These are phyloP conservation scores for Norana najaformis DNA, from an alignment of 2,888 invertebrate species.

Conservation along the genomic window DNA sequence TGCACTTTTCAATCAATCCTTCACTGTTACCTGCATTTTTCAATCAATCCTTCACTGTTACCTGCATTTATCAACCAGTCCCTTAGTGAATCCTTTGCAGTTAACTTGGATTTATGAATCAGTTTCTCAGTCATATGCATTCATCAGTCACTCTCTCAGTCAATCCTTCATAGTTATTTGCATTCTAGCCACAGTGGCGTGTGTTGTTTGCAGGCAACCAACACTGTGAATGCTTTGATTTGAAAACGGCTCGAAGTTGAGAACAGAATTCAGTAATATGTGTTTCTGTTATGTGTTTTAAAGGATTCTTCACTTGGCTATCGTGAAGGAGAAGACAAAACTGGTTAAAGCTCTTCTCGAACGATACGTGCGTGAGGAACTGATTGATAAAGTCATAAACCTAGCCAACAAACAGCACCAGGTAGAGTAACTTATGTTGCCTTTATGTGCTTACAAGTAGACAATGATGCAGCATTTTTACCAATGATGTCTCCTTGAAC, in stretches of 20 bases:
- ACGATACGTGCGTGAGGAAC: not conserved
- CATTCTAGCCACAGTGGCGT: not conserved
- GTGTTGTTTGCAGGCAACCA: not conserved
- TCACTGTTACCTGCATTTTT: not conserved
- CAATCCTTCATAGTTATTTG: too few relatives aligned
- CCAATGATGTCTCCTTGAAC: not conserved
- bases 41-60: not conserved
- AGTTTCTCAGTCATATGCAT: not conserved
- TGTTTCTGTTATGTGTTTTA: not conserved
- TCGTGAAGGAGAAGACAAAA: conserved; percentile 1
- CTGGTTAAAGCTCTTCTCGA: conserved; percentile 14
- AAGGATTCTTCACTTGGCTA: not conserved
- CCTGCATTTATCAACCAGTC: not conserved
- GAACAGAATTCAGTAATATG: not conserved
- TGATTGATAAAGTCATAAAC: conserved; percentile 19
- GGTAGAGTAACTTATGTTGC: not conserved
- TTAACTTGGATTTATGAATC: too few relatives aligned
- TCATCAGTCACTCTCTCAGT: too few relatives aligned
- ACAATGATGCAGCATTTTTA: not conserved
- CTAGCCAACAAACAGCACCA: conserved; percentile 21
- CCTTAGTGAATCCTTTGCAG: not conserved
- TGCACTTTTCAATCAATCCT: too few relatives aligned
- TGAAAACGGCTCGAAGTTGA: not conserved
- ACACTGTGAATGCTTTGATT: not conserved
- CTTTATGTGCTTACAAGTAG: not conserved